Percentiles rank a stretch among this genome's conserved stretches.
Evolutionary conservation across 2,797 vertebrate genomes (phyloP).

Genomic region (Helarctos malayanus): DNA sequence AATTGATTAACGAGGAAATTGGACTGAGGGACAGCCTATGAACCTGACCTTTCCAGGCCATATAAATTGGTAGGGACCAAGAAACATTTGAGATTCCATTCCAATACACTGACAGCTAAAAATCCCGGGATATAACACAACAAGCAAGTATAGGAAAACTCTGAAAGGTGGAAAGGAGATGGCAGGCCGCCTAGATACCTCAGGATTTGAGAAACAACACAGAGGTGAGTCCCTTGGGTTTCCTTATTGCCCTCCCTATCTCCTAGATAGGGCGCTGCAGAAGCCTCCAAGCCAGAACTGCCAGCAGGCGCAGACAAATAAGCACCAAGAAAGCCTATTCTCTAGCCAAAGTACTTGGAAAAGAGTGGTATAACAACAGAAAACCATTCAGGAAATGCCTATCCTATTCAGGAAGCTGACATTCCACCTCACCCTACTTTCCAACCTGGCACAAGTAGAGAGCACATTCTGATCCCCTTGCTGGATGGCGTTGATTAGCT

Average conservation of each 20-base stretch:
- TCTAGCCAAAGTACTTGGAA: not conserved
- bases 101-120: not conserved
- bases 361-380: not conserved
- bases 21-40: not conserved
- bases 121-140: not conserved
- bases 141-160: not conserved
- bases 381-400: not conserved
- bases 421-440: not conserved
- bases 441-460: not conserved
- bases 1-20: slow-evolving; percentile 21
- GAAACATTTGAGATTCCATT: not conserved
- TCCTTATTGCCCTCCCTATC: not conserved
- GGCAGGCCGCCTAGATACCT: not conserved
- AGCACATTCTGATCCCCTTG: not conserved
- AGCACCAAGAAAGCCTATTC: not conserved
- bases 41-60: not conserved
- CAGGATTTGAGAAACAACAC: not conserved
- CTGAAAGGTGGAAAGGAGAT: not conserved
- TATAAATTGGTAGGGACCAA: not conserved
- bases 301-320: not conserved
- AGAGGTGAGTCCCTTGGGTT: not conserved
- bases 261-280: not conserved
- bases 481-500: not conserved
- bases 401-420: not conserved
- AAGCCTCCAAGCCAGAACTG: not conserved